A percentile compares a stretch with the other conserved stretches of the same genome.
phyloP scores from a whole-genome alignment of 1,140 invertebrate genomes.

The Zaprionus gabonicus region DNA sequence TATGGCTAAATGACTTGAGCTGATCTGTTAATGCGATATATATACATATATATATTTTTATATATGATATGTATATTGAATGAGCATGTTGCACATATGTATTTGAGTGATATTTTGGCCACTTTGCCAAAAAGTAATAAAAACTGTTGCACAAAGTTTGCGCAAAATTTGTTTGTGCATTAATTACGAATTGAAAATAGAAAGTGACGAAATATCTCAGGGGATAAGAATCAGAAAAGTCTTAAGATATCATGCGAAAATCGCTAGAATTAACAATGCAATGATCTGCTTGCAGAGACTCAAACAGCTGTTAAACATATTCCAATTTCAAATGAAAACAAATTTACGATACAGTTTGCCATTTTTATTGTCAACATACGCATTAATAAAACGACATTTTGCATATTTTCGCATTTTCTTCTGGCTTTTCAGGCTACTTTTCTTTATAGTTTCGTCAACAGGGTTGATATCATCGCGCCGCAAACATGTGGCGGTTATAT shows the following conservation, averaged over 20 bases:
- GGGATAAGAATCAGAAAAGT: not conserved
- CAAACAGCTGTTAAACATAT: not conserved
- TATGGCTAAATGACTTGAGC: conserved; percentile 55
- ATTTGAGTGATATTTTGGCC: conserved; percentile 31
- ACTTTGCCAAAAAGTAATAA: conserved; percentile 20
- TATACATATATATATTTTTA: conserved; percentile 1
- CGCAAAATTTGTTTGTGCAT: conserved; percentile 37
- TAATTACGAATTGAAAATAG: conserved; percentile 57
- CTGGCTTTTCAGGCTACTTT: not conserved
- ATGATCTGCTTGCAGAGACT: not conserved
- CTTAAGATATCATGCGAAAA: not conserved
- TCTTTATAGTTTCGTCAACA: conserved; percentile 31
- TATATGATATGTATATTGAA: not conserved
- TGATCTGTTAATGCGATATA: conserved; percentile 47
- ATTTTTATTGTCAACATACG: conserved; percentile 41
- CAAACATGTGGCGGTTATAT: conserved; percentile 14
- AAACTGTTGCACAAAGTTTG: conserved; percentile 1
- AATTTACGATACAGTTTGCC: conserved; percentile 28
- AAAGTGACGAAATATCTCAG: conserved; percentile 55
- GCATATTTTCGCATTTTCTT: conserved; percentile 5
- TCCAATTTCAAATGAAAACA: conserved; percentile 11
- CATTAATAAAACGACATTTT: conserved; percentile 6
- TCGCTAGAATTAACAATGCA: conserved; percentile 3
- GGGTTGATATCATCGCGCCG: conserved; percentile 43
- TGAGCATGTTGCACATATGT: not conserved